Conservation (phyloP, 1,140 invertebrate species). For the Papilio aristodemus region DNA sequence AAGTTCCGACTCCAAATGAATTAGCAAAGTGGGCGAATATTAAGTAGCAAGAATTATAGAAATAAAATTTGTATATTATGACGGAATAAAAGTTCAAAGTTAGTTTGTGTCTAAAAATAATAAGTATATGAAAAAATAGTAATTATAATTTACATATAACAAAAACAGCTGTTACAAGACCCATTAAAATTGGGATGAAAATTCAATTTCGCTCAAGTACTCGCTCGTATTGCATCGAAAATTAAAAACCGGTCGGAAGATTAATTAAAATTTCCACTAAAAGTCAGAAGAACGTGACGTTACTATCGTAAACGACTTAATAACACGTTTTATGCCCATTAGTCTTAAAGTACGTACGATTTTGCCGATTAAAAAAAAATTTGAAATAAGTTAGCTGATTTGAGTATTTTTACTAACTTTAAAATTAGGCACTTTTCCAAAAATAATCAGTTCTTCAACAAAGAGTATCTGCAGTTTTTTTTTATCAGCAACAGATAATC, state of each 20-base stretch:
- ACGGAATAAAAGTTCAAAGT: no score
- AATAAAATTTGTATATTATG: background rate
- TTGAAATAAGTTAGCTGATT: no score
- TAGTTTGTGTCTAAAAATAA: background rate
- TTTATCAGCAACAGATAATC: no score
- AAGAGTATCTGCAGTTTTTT: no score
- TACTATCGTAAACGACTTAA: slow-evolving; percentile 1
- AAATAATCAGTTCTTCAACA: no score
- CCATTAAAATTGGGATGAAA: slow-evolving; percentile 14
- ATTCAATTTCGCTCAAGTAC: slow-evolving; percentile 24
- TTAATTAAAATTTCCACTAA: slow-evolving; percentile 33
- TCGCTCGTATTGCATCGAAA: slow-evolving; percentile 18
- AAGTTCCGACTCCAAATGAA: slow-evolving; percentile 4
- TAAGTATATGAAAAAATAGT: background rate
- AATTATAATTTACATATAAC: background rate
- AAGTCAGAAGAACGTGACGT: slow-evolving; percentile 22
- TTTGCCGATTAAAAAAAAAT: background rate
- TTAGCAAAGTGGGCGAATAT: background rate
- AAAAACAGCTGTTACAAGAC: background rate
- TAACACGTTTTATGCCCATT: background rate
- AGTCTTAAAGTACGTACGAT: background rate
- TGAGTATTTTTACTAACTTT: no score
- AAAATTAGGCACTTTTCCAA: no score
- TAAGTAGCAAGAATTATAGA: background rate
- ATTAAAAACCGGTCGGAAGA: slow-evolving; percentile 25